Conservation (phyloP, 2,888 invertebrate genomes). For the Noctuana brunneofusca region DNA sequence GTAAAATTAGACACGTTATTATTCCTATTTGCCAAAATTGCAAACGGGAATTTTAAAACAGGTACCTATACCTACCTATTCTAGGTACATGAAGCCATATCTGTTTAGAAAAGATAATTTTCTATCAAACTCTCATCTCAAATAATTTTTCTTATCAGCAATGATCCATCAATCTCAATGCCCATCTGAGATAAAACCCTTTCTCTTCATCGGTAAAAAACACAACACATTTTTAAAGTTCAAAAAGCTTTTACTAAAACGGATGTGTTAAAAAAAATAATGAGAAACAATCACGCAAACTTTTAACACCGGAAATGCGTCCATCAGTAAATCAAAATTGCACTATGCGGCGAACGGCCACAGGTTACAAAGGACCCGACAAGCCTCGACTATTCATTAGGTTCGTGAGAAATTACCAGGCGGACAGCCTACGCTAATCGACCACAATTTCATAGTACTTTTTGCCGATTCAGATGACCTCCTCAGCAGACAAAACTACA, state of each 20-base stretch:
- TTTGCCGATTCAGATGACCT: constrained; percentile 14
- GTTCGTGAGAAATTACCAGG: constrained; percentile 53
- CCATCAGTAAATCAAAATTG: constrained; percentile 79
- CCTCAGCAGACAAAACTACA: constrained; percentile 19
- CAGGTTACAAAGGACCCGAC: constrained; percentile 57
- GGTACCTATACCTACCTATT: too few species aligned
- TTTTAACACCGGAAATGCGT: constrained; percentile 74
- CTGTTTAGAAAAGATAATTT: neutral
- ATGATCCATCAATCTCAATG: constrained; percentile 15
- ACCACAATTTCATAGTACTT: constrained; percentile 38
- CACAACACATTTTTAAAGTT: neutral
- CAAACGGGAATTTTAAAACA: neutral
- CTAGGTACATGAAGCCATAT: neutral
- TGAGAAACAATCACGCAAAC: constrained; percentile 20
- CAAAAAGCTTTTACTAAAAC: constrained; percentile 13
- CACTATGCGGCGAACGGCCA: constrained; percentile 60
- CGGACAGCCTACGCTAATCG: constrained; percentile 41
- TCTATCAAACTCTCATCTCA: neutral
- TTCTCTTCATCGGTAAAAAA: constrained; percentile 7
- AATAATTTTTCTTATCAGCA: constrained; percentile 6
- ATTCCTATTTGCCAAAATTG: too few species aligned
- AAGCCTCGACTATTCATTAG: constrained; percentile 60
- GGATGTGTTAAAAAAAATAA: constrained; percentile 17
- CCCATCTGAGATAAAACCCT: constrained; percentile 3
- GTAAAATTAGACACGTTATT: too few species aligned